A percentile compares a stretch with the other conserved stretches of the same genome.
Evolutionary conservation across 2,888 invertebrate genomes (phyloP).

Genomic region (Hybos culiciformis): DNA sequence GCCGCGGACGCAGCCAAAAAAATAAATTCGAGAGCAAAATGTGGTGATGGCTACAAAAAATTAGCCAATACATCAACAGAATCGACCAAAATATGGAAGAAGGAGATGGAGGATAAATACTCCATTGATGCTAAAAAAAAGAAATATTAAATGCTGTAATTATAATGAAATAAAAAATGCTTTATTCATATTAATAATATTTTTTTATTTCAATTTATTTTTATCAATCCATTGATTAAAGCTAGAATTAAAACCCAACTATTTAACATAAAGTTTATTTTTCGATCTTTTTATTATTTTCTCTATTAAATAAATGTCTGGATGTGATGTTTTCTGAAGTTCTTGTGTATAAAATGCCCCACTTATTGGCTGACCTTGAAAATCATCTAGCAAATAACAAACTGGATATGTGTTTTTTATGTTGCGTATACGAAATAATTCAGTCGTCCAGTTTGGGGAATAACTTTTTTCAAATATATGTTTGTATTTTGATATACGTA

Average conservation of each 20-base stretch:
- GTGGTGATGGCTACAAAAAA: no score
- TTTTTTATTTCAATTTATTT: slow-evolving; percentile 9
- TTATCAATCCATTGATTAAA: slow-evolving; percentile 19
- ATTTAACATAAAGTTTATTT: slow-evolving; percentile 18
- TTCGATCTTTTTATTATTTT: slow-evolving; percentile 17
- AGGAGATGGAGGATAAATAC: no score
- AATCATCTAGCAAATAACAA: slow-evolving; percentile 17
- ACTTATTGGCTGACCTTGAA: slow-evolving; percentile 18
- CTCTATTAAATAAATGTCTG: slow-evolving; percentile 22
- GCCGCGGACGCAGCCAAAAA: no score
- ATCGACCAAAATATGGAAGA: no score
- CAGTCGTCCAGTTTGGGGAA: slow-evolving; percentile 20
- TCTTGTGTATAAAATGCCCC: slow-evolving; percentile 23
- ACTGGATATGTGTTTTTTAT: slow-evolving; percentile 17
- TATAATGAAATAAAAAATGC: no score
- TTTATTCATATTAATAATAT: no score
- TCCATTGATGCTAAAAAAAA: no score
- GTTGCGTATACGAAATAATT: slow-evolving; percentile 18
- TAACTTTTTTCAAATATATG: slow-evolving; percentile 18
- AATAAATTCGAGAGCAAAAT: no score
- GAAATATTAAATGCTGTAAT: no score
- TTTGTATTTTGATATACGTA: slow-evolving; percentile 18
- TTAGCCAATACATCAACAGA: no score
- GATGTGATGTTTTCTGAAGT: slow-evolving; percentile 20
- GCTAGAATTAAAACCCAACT: slow-evolving; percentile 15